A percentile compares a stretch with the other conserved stretches of the same genome.
phyloP scores from a whole-genome alignment of 2,888 invertebrate species.

The Charanyca ferruginea region DNA sequence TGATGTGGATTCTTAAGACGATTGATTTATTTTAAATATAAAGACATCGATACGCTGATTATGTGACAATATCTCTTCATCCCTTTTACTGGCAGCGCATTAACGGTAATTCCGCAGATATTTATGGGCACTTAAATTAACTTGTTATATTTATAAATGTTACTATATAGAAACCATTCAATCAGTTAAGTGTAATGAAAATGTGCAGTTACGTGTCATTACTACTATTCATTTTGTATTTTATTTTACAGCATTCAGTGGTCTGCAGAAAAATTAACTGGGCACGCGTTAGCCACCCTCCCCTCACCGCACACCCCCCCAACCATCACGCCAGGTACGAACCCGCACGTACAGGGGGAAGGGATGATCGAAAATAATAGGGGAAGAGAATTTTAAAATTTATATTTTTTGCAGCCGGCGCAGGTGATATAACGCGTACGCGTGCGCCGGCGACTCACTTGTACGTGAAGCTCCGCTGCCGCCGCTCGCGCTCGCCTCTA shows the following conservation, averaged over 20 bases:
- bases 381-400: constrained; percentile 91
- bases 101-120: constrained; percentile 55
- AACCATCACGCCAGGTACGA: constrained; percentile 87
- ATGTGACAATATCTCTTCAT: constrained; percentile 65
- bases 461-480: constrained; percentile 86
- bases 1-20: constrained; percentile 75
- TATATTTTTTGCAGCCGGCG: constrained; percentile 91
- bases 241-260: constrained; percentile 77
- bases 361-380: constrained; percentile 91
- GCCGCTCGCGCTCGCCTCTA: constrained; percentile 78
- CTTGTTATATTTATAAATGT: constrained; percentile 26
- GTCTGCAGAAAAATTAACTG: constrained; percentile 85
- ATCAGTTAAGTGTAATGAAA: constrained; percentile 10
- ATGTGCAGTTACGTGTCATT: constrained; percentile 12
- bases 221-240: constrained; percentile 57
- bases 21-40: constrained; percentile 77
- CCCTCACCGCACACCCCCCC: constrained; percentile 74
- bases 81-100: constrained; percentile 51
- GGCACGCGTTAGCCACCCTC: constrained; percentile 85
- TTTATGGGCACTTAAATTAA: constrained; percentile 49
- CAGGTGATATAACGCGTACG: constrained; percentile 91
- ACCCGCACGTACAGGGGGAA: constrained; percentile 89
- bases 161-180: constrained; percentile 12
- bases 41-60: constrained; percentile 72
- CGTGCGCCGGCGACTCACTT: constrained; percentile 89